Evolutionary conservation across 2,113 vertebrate genomes (phyloP), one percentile per base, ranked within the genome.

Genomic region (Rhinopomastus cyanomelas): DNA sequence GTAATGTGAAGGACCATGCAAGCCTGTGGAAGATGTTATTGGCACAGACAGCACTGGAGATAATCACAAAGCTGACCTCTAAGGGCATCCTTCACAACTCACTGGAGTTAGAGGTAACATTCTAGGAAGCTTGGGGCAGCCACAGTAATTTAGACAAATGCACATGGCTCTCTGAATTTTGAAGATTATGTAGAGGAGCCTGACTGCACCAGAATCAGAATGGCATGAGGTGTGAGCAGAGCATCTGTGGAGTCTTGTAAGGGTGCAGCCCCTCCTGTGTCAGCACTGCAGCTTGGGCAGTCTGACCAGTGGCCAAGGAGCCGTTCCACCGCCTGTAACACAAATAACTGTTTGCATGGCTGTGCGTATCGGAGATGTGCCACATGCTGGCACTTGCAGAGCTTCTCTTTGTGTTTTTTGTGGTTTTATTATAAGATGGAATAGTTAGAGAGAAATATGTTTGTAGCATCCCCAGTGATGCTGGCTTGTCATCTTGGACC

Each of bases 401-500:
- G 48, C 59, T 88, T 74, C 82, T 87, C 14, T 79, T 88, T 34
- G 0, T 16, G 37, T 93, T 90, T 71, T 79, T 51, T 75, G 55
- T 59, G 66, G 66, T 55, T 95, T 95, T 94, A 90, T 52, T 87
- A 82, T 93, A 81, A 93, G 90, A 87, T 95, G 94, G 94, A 37
- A 4, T 68, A 6, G 42, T 77, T 90, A 56, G 56, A 81, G 81
- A 82, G 67, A 67, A 82, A 79, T 92, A 87, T 74, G 67, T 94
- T 87, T 92, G 93, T 81, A 90, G 78, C 90, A 82, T 95, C 92
- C 84, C 66, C 94, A 20, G 92, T 76, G 92, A 87, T 86, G 71
- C 86, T 95, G 94, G 92, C 88, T 93, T 95, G 88, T 95, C 93
- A 79, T 88, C 84, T 59, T 44, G 49, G 88, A 94, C 92, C 90